A percentile compares a stretch with the other conserved stretches of the same genome.
These are phyloP conservation scores for Mormyrus lacerda DNA, from an alignment of 2,113 vertebrate species.

Conservation along the genomic window DNA sequence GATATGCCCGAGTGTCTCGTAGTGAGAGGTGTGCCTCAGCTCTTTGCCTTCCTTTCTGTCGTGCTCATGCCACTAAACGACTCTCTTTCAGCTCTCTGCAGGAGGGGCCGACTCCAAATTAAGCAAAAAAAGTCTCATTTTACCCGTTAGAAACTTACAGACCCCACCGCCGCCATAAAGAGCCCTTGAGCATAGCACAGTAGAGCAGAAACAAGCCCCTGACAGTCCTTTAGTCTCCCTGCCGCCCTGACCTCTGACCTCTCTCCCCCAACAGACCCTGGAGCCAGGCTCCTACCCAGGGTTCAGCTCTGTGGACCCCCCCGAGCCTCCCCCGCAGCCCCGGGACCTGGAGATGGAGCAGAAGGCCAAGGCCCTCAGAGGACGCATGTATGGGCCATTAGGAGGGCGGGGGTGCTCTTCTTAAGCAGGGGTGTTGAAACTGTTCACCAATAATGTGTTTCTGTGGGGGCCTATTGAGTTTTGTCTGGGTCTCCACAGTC, in stretches of 20 bases:
- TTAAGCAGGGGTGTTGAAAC: not conserved
- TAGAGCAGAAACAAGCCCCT: too few species aligned
- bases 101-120: not conserved
- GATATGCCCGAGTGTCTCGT: not conserved
- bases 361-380: slow-evolving; percentile 90
- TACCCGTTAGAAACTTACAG: not conserved
- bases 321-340: slow-evolving; percentile 59
- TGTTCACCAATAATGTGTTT: not conserved
- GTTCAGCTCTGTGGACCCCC: slow-evolving; percentile 67
- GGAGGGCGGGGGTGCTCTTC: not conserved
- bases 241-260: not conserved
- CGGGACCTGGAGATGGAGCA: slow-evolving; percentile 88
- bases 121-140: not conserved
- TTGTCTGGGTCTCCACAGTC: not conserved
- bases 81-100: slow-evolving; percentile 12
- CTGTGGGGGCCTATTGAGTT: not conserved
- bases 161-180: not conserved
- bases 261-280: slow-evolving; percentile 61
- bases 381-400: slow-evolving; percentile 77
- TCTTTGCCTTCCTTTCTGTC: not conserved
- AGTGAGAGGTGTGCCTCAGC: not conserved
- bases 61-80: not conserved
- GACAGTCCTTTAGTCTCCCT: not conserved
- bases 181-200: not conserved
- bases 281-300: slow-evolving; percentile 77